Percentiles rank a stretch among this genome's conserved stretches.
These are phyloP conservation scores for Nomada hirtipes DNA, from an alignment of 2,888 invertebrate species.

Conservation along the genomic window DNA sequence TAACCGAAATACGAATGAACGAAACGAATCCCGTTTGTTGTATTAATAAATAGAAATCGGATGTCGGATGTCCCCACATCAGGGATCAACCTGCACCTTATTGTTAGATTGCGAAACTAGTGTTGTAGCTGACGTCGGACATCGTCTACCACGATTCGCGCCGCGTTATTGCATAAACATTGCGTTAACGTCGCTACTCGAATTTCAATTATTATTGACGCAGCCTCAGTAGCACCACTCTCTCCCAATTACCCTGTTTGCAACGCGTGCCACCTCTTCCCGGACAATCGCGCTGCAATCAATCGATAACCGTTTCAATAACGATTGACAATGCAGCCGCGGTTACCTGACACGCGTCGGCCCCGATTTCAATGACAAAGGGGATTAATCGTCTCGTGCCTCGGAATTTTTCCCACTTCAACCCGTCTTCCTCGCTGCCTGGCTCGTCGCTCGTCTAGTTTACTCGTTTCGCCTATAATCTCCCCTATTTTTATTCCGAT, in stretches of 20 bases:
- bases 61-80: not conserved
- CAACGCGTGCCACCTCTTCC: constrained; percentile 7
- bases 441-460: not conserved
- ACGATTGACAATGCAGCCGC: constrained; percentile 76
- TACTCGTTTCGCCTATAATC: constrained; percentile 17
- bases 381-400: constrained; percentile 70
- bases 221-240: constrained; percentile 50
- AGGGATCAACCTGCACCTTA: no score
- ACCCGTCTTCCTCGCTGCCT: not conserved
- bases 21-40: constrained; percentile 24
- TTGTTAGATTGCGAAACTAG: no score
- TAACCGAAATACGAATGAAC: constrained; percentile 42
- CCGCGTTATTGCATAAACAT: constrained; percentile 75
- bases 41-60: constrained; percentile 40
- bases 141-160: constrained; percentile 27
- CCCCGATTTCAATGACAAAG: constrained; percentile 75
- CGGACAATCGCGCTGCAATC: constrained; percentile 63
- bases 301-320: constrained; percentile 79
- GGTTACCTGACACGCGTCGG: constrained; percentile 71
- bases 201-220: constrained; percentile 78
- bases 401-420: constrained; percentile 47
- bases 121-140: not conserved
- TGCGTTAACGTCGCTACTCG: constrained; percentile 71
- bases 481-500: constrained; percentile 40
- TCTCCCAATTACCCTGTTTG: constrained; percentile 36